These are phyloP conservation scores for Drosophila engyochracea DNA, from an alignment of 2,888 invertebrate species.

Conservation along the genomic window DNA sequence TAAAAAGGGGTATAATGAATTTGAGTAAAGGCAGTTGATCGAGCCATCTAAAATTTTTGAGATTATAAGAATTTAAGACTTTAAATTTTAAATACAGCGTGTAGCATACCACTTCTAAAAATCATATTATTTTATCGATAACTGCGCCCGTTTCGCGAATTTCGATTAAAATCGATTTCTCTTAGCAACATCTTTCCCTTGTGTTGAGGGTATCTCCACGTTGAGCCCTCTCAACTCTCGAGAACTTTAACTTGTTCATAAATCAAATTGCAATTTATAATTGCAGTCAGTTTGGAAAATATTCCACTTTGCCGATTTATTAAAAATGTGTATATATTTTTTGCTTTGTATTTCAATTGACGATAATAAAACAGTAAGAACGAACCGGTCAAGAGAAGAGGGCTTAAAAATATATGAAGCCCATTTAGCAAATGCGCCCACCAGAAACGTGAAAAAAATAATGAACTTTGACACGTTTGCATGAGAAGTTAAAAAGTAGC, in stretches of 20 bases:
- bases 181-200: background rate
- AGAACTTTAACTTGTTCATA: constrained; percentile 9
- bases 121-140: background rate
- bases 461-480: constrained; percentile 75
- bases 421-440: constrained; percentile 53
- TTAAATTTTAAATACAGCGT: background rate
- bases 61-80: too few relatives aligned
- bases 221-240: background rate
- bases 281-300: constrained; percentile 26
- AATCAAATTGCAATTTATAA: constrained; percentile 49
- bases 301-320: constrained; percentile 19
- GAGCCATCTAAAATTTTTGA: too few relatives aligned
- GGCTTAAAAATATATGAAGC: constrained; percentile 24
- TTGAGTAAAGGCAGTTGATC: background rate
- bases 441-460: constrained; percentile 31
- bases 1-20: background rate
- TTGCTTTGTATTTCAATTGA: constrained; percentile 18
- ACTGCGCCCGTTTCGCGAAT: fast-evolving
- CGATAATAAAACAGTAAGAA: constrained; percentile 23
- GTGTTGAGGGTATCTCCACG: background rate
- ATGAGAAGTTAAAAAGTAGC: background rate
- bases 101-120: background rate
- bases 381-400: background rate
- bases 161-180: background rate
- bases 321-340: background rate